These are phyloP conservation scores for Pantherophis alleghaniensis DNA, from an alignment of 2,797 vertebrate species.

Conservation along the genomic window DNA sequence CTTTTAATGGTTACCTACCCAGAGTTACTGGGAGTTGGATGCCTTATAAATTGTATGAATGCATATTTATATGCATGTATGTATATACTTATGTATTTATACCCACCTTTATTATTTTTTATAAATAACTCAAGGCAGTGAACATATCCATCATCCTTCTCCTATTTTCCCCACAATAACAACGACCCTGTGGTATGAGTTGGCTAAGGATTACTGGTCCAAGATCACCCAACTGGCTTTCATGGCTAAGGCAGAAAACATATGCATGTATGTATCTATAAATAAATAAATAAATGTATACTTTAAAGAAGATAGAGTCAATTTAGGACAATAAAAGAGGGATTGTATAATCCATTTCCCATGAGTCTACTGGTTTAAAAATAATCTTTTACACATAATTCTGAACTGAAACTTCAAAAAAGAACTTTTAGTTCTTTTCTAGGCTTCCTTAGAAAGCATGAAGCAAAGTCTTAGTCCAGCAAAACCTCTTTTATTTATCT, in stretches of 20 bases:
- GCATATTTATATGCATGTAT: background rate
- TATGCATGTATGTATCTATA: background rate
- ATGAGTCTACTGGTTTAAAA: background rate
- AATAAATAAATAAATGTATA: background rate
- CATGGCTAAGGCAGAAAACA: background rate
- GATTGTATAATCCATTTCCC: background rate
- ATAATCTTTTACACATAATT: background rate
- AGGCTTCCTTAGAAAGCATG: too few relatives aligned
- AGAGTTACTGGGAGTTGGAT: background rate
- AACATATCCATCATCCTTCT: background rate
- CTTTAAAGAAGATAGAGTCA: too few relatives aligned
- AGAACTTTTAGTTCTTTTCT: background rate
- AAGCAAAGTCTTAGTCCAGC: too few relatives aligned
- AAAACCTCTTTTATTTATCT: too few relatives aligned
- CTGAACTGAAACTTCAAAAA: background rate
- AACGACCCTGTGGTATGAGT: background rate
- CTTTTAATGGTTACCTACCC: background rate
- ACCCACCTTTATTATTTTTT: background rate
- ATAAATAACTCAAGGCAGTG: background rate
- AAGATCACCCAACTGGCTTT: background rate
- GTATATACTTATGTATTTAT: background rate
- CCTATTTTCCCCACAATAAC: background rate
- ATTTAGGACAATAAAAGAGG: background rate
- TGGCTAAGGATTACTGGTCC: background rate
- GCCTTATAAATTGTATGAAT: background rate